Percentiles rank a stretch among this genome's conserved stretches.
These are phyloP conservation scores for Acanthopleura granulata DNA, from an alignment of 2,888 invertebrate species.

Conservation along the genomic window DNA sequence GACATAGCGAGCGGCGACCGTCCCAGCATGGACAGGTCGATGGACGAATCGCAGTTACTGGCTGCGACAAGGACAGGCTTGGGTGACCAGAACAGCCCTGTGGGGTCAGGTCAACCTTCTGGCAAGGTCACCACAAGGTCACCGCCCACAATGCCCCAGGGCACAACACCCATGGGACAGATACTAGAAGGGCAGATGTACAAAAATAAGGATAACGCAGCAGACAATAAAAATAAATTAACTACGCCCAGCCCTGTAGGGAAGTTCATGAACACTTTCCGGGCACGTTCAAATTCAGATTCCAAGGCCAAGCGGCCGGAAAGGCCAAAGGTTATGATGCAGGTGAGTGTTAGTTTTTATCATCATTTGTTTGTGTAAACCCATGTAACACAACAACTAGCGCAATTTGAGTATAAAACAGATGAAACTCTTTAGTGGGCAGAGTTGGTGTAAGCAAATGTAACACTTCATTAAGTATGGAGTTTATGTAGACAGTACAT, in stretches of 20 bases:
- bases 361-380: no score
- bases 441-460: no score
- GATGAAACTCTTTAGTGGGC: no score
- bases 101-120: conserved; percentile 3
- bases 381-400: no score
- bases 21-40: conserved; percentile 45
- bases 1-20: neutral
- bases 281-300: conserved; percentile 59
- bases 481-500: no score
- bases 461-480: no score
- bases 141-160: neutral
- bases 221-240: conserved; percentile 38
- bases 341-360: conserved; percentile 36
- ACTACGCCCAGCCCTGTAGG: conserved; percentile 48
- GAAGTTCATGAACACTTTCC: conserved; percentile 55
- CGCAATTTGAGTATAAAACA: no score
- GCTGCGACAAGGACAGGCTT: neutral
- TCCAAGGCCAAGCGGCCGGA: conserved; percentile 47
- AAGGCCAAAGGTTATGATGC: conserved; percentile 37
- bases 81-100: neutral
- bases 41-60: conserved; percentile 50
- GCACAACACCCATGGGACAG: conserved; percentile 61
- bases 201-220: neutral
- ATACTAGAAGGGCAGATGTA: conserved; percentile 56
- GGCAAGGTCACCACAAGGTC: neutral